Conservation (phyloP, 2,113 vertebrate genomes). For the Scophthalmus maximus region DNA sequence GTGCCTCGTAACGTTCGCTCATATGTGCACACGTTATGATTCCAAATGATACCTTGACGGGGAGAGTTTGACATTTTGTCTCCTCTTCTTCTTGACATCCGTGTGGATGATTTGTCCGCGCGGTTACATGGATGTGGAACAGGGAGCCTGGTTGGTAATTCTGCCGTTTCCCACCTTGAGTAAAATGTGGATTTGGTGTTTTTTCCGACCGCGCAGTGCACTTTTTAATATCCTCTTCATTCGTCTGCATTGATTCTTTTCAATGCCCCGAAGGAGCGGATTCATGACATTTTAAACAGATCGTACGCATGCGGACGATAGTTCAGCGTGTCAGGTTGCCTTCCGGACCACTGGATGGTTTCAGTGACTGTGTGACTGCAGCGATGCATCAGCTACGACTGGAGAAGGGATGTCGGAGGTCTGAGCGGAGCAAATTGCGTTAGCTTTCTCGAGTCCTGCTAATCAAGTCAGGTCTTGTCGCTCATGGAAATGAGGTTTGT, state of each 20-base stretch:
- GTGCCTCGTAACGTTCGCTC: no score
- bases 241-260: slow-evolving; percentile 74
- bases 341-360: slow-evolving; percentile 76
- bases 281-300: slow-evolving; percentile 79
- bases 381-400: slow-evolving; percentile 65
- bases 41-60: no score
- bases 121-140: no score
- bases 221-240: slow-evolving; percentile 68
- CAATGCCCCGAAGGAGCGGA: slow-evolving; percentile 61
- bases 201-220: neutral
- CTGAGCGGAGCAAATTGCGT: slow-evolving; percentile 63
- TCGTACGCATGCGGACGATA: slow-evolving; percentile 74
- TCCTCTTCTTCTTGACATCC: no score
- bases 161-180: no score
- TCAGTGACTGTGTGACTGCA: slow-evolving; percentile 65
- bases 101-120: no score
- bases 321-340: slow-evolving; percentile 75
- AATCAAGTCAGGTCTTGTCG: slow-evolving; percentile 67
- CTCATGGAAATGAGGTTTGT: slow-evolving; percentile 57
- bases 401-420: slow-evolving; percentile 61
- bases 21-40: no score
- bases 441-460: slow-evolving; percentile 60
- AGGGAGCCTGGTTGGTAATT: no score
- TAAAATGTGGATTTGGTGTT: no score
- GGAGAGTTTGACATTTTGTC: no score